Percentiles rank a stretch among this genome's conserved stretches.
Evolutionary conservation across 2,113 vertebrate species (phyloP).

Genomic region (Megaceryle torquata): DNA sequence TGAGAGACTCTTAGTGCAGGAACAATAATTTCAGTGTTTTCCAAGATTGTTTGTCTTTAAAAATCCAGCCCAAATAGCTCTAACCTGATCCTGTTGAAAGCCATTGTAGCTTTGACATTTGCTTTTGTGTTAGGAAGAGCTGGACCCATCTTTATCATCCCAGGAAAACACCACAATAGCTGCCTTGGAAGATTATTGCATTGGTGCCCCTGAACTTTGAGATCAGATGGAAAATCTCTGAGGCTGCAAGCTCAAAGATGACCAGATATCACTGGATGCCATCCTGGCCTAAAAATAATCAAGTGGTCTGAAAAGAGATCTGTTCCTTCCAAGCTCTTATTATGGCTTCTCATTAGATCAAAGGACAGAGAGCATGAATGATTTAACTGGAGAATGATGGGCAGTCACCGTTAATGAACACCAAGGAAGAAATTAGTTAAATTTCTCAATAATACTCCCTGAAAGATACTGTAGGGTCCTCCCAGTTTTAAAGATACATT

Average conservation of each 20-base stretch:
- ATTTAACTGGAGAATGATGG: conserved; percentile 26
- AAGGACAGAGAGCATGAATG: not conserved
- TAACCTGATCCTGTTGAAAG: not conserved
- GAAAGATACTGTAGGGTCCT: not conserved
- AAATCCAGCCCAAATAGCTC: not conserved
- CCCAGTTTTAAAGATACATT: not conserved
- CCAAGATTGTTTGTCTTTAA: not conserved
- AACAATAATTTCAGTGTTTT: not conserved
- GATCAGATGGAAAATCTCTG: not conserved
- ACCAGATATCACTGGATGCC: not conserved
- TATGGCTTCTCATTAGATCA: conserved; percentile 18
- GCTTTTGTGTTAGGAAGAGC: not conserved
- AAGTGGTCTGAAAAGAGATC: not conserved
- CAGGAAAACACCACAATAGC: not conserved
- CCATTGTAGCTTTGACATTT: not conserved
- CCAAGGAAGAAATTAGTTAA: not conserved
- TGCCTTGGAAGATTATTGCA: not conserved
- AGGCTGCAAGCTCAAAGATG: not conserved
- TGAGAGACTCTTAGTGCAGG: not conserved
- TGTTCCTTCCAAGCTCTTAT: conserved; percentile 11
- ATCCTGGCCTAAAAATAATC: conserved; percentile 16
- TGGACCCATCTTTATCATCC: not conserved
- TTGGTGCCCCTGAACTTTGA: not conserved
- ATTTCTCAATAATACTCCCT: not conserved
- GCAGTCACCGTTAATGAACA: not conserved